These are phyloP conservation scores for Tyrannus savana DNA, from an alignment of 2,113 vertebrate genomes.

Conservation along the genomic window DNA sequence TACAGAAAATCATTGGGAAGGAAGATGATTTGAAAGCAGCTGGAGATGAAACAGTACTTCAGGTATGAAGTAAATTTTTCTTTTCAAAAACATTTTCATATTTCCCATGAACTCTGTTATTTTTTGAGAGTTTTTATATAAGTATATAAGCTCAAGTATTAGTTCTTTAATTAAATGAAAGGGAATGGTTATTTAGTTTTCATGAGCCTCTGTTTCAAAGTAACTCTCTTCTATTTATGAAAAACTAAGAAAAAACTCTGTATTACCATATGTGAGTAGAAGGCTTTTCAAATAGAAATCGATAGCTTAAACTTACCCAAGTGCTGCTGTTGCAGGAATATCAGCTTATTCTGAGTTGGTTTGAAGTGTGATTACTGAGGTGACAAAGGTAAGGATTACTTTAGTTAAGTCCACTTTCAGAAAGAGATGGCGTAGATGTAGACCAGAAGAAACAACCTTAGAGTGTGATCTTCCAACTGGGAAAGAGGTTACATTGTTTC, in stretches of 20 bases:
- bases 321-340: neutral
- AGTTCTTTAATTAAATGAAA: neutral
- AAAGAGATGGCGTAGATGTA: neutral
- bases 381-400: neutral
- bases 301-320: neutral
- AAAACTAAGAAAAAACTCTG: neutral
- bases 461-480: neutral
- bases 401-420: neutral
- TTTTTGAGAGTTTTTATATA: neutral
- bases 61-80: slow-evolving; percentile 65
- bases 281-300: neutral
- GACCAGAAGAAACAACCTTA: neutral
- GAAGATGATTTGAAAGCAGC: slow-evolving; percentile 76
- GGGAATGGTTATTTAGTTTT: neutral
- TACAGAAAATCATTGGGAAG: slow-evolving; percentile 91
- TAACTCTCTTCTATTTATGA: neutral
- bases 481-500: neutral
- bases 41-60: neutral
- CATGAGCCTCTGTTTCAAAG: neutral
- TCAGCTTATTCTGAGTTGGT: neutral
- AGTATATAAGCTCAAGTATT: neutral
- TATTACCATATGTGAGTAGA: neutral
- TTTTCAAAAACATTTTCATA: neutral
- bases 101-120: neutral
- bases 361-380: neutral